Percentiles rank a stretch among this genome's conserved stretches.
Conservation (phyloP, 1,140 invertebrate species). For the Camponotus vicinus region DNA sequence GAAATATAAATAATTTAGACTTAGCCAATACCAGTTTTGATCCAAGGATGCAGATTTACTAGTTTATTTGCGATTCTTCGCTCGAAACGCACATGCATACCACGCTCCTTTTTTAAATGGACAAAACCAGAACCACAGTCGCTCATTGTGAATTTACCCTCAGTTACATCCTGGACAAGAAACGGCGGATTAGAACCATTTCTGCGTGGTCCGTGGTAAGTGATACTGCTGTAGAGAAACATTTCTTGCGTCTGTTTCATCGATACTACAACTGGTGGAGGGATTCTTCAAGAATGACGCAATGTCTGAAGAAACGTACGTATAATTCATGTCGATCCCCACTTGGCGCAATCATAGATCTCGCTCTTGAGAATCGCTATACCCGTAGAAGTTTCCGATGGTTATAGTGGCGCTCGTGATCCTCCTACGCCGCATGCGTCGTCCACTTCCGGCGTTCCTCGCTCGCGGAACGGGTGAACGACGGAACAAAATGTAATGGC, state of each 20-base stretch:
- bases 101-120: conserved; percentile 20
- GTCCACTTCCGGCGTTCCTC: conserved; percentile 64
- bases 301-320: conserved; percentile 71
- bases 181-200: conserved; percentile 66
- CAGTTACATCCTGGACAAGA: conserved; percentile 25
- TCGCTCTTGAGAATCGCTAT: not conserved
- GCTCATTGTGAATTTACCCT: conserved; percentile 25
- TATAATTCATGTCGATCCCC: not conserved
- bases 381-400: conserved; percentile 35
- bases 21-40: too few species aligned
- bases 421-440: conserved; percentile 36
- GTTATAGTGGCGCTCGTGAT: conserved; percentile 35
- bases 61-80: not conserved
- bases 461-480: conserved; percentile 42
- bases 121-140: not conserved
- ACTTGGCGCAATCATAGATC: conserved; percentile 2
- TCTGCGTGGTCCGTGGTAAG: conserved; percentile 53
- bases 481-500: conserved; percentile 79
- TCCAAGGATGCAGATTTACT: not conserved
- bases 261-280: not conserved
- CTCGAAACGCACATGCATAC: conserved; percentile 1
- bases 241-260: conserved; percentile 16
- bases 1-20: not conserved
- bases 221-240: conserved; percentile 12
- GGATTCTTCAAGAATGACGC: conserved; percentile 68